A percentile compares a stretch with the other conserved stretches of the same genome.
Evolutionary conservation across 53 echinoderm and acorn worm species (phyloP).

Genomic region (Henricia sp.): DNA sequence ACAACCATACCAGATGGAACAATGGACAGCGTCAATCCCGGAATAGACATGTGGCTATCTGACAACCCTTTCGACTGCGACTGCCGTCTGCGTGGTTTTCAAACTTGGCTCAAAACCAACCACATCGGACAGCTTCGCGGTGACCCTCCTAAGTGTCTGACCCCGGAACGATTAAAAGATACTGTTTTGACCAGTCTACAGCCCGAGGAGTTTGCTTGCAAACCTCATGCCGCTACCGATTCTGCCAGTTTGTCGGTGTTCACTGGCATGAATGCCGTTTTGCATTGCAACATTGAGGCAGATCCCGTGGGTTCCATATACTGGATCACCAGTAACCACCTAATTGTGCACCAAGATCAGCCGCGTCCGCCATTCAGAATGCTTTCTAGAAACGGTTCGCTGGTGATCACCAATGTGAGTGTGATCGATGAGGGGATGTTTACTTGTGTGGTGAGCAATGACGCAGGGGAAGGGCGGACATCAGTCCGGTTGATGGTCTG

Average conservation of each 20-base stretch:
- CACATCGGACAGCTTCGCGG: neutral
- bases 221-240: neutral
- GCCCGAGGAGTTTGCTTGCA: constrained; percentile 12
- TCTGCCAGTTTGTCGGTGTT: neutral
- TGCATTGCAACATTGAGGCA: constrained; percentile 18
- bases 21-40: constrained; percentile 5
- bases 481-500: too few species aligned
- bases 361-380: neutral
- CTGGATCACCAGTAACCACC: constrained; percentile 30
- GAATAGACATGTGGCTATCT: neutral
- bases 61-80: constrained; percentile 49
- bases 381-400: neutral
- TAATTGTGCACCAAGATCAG: neutral
- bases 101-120: constrained; percentile 47
- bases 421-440: neutral
- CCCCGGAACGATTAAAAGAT: constrained; percentile 19
- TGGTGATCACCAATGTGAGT: constrained; percentile 2
- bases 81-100: constrained; percentile 38
- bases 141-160: neutral
- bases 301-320: neutral
- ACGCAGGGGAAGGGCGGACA: constrained; percentile 14
- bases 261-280: neutral
- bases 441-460: constrained; percentile 31
- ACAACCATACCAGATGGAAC: constrained; percentile 24
- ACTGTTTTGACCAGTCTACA: neutral